Base-by-base conservation (phyloP, 2,888 invertebrate species). In the Microctonus brassicae region DNA sequence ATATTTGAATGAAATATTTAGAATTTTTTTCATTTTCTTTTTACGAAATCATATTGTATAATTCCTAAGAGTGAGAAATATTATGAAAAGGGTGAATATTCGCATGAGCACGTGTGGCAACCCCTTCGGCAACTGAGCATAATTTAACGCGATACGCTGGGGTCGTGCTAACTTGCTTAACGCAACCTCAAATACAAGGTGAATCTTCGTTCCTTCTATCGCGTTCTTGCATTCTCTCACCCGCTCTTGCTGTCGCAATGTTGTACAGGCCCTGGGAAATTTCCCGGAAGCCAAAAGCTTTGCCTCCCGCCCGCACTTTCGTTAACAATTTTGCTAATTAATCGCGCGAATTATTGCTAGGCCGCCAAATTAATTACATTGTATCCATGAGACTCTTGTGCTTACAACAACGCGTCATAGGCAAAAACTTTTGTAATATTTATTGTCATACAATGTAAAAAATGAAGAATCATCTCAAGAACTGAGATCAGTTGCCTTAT, bases 161-260 rank as follows among this genome's bases (percentile, higher is more conserved):
- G 86, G 86, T 86, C 83, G 84, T 85, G 84, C 86, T 87, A 87
- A 87, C 85, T 85, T 86, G 85, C 84, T 86, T 87, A 87, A 83
- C 83, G 82, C 80, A 84, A 87, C 87, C 86, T 86, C 87, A 86
- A 86, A 83, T 83, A 82, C 66, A 71, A 52, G 71, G 47, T 52
- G 57, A 33, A 29, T 64, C 34, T 52, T 53, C 53, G 20, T 7
- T 61, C 36, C 20, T 39, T 36, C 61, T 33, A 22, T 62, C 42
- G 20, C 39, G 7, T 9, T 36, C 36, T 36, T 1, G 7, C 42
- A 2, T 11, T 24, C 42, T 58, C 33, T 58, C 39, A 17, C 9
- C 33, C 36, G 34, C 13, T 20, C 58, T 29, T 52, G 47, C 26
- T 65, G 53, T 24, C 58, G 58, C 17, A 42, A 29, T 64, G 63